These are phyloP conservation scores for Eurystomus gularis DNA, from an alignment of 2,113 vertebrate genomes.

Conservation along the genomic window DNA sequence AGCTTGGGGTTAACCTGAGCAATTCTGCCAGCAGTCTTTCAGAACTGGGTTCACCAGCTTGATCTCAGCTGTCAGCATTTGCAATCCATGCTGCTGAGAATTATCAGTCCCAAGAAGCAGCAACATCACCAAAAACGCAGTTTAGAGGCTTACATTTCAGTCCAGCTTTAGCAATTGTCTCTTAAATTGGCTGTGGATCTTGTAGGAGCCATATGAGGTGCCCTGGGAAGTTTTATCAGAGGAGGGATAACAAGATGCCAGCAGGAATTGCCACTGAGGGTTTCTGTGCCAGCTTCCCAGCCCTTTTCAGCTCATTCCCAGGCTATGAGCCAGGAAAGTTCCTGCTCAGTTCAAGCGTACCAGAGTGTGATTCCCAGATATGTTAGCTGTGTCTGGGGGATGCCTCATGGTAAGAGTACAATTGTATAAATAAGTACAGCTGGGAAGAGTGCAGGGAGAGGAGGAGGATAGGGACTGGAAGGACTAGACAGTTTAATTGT, in stretches of 20 bases:
- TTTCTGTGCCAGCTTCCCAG: neutral
- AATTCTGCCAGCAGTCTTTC: neutral
- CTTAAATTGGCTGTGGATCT: neutral
- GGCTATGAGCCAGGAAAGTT: neutral
- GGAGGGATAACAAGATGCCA: neutral
- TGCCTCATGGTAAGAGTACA: accelerated
- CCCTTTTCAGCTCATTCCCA: neutral
- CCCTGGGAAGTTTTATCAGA: neutral
- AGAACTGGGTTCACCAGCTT: neutral
- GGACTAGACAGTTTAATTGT: neutral
- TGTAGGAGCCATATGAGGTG: neutral
- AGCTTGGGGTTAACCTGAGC: neutral
- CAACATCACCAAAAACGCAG: neutral
- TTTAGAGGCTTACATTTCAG: neutral
- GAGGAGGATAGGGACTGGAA: neutral
- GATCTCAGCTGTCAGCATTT: neutral
- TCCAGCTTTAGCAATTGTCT: neutral
- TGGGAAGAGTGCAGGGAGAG: neutral
- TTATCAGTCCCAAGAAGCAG: neutral
- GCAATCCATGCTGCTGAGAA: neutral
- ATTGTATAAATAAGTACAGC: neutral
- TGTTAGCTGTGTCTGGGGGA: accelerated
- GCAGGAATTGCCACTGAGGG: neutral
- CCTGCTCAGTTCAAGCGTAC: neutral
- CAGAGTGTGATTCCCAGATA: neutral